Conservation (phyloP, 2,797 vertebrate genomes). For the Brachyrhaphis roseni region DNA sequence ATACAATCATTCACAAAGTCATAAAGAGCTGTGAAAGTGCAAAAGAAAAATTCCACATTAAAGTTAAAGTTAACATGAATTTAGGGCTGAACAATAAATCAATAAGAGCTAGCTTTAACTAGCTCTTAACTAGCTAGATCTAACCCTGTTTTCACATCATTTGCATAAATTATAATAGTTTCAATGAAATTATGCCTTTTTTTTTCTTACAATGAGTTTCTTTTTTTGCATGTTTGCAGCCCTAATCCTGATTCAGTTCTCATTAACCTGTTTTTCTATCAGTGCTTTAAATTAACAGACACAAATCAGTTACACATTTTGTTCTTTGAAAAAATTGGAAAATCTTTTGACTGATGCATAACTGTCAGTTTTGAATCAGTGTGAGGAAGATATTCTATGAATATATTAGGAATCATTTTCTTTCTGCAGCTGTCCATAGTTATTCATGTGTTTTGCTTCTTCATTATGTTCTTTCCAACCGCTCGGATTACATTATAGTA, state of each 20-base stretch:
- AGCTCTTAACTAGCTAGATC: not conserved
- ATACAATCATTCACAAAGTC: too few species aligned
- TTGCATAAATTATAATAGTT: not conserved
- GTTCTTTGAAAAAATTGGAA: conserved; percentile 8
- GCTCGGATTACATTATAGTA: not conserved
- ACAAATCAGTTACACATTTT: not conserved
- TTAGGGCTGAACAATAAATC: too few species aligned
- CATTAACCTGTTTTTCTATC: not conserved
- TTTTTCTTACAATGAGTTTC: not conserved
- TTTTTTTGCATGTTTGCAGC: not conserved
- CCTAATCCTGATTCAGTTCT: not conserved
- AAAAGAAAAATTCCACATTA: too few species aligned
- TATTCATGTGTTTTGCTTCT: not conserved
- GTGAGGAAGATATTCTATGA: conserved; percentile 1
- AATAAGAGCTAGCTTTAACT: too few species aligned
- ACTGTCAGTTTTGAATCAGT: not conserved
- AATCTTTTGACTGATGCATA: conserved; percentile 7
- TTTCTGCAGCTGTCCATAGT: not conserved
- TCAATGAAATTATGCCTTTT: not conserved
- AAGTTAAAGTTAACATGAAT: too few species aligned
- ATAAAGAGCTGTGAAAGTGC: too few species aligned
- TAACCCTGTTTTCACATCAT: not conserved
- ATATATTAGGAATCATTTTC: not conserved
- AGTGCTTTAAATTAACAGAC: not conserved
- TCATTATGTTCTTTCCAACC: not conserved